Conservation (phyloP, 2,888 invertebrate species). For the Hemistola chrysoprasaria region DNA sequence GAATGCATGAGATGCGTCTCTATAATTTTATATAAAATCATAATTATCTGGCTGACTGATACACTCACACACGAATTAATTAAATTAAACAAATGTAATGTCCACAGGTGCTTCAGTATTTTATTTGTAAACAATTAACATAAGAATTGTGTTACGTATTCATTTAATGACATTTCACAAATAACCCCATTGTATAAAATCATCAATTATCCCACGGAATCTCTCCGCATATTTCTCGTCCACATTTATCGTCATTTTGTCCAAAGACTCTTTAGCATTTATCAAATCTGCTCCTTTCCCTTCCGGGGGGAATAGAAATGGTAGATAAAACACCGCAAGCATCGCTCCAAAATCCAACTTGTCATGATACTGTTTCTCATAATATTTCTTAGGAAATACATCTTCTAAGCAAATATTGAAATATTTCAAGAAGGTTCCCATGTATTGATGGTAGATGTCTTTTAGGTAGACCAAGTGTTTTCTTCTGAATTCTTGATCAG, state of each 20-base stretch:
- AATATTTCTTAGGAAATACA: conserved; percentile 41
- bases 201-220: conserved; percentile 42
- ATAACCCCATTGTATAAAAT: conserved; percentile 41
- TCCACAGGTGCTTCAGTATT: too few relatives aligned
- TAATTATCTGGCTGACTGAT: too few relatives aligned
- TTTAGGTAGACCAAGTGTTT: conserved; percentile 42
- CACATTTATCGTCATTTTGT: conserved; percentile 22
- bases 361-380: conserved; percentile 41
- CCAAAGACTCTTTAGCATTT: not conserved
- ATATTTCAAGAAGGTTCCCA: conserved; percentile 39
- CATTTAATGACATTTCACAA: conserved; percentile 18
- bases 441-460: conserved; percentile 40
- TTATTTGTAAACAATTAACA: too few relatives aligned
- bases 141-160: too few relatives aligned
- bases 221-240: conserved; percentile 35
- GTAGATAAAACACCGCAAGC: conserved; percentile 32
- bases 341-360: conserved; percentile 49
- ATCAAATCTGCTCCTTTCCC: conserved; percentile 40
- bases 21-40: too few relatives aligned
- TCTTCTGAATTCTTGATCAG: conserved; percentile 46
- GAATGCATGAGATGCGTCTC: too few relatives aligned
- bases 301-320: conserved; percentile 43
- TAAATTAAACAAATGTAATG: too few relatives aligned
- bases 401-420: conserved; percentile 42
- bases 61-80: too few relatives aligned